Evolutionary conservation across 2,888 invertebrate species (phyloP), one percentile per base, ranked within the genome.

Genomic region (Volucella inanis): DNA sequence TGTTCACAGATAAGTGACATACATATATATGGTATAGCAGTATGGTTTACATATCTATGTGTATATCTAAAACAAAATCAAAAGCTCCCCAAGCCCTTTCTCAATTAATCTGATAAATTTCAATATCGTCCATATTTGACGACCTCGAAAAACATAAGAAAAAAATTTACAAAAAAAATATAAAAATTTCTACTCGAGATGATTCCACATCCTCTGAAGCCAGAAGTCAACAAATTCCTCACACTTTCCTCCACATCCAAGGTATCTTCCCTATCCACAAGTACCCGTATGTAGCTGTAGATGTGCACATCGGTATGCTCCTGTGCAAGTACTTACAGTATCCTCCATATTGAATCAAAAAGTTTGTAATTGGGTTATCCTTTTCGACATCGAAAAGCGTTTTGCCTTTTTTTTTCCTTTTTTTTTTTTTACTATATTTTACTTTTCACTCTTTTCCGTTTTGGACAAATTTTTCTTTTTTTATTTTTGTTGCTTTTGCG

Each of bases 301-400:
- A 45, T 74, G 54, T 83, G 65, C 68, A 80, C 75, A 71, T 75
- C 75, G 31, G 31, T 31, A 31, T 31, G 31, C 31, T 31, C 31
- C 70, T 85, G 54, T 72, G 75, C 70, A 70, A 64, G 76, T 77
- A 77, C 85, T 85, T 64, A 81, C 85, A 72, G 76, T 85, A 85
- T 76, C 76, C 71, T 81, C 71, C 85, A 85, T 81, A 85, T 81
- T 85, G 85, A 85, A 85, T 85, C 85, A 81, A 81, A 85, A 86
- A 86, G 77, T 86, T 86, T 78, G 82, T 82, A 86, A 86, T 86
- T 86, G 82, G 86, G 86, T 86, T 86, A 86, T 86, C 82, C 86
- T 75, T 81, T 86, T 82, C 82, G 86, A 86, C 82, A 86, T 86
- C 81, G 86, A 82, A 86, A 86, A 86, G 77, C 86, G 68, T 78